These are phyloP conservation scores for Catocala fraxini DNA, from an alignment of 2,888 invertebrate genomes.

Conservation along the genomic window DNA sequence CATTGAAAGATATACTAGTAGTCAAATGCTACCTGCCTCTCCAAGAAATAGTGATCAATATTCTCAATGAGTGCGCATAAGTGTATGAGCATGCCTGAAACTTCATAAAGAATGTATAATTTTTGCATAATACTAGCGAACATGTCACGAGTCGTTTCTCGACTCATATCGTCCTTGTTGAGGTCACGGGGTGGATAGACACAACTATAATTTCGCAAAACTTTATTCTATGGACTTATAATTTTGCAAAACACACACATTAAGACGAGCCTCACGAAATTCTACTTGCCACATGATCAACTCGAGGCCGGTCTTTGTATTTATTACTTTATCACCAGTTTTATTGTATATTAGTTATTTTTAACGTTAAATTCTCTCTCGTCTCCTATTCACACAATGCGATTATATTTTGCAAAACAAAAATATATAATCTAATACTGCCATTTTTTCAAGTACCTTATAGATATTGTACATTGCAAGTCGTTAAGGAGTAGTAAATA, in stretches of 20 bases:
- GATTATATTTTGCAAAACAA: no score
- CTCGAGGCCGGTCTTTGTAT: constrained; percentile 26
- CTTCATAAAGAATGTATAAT: constrained; percentile 22
- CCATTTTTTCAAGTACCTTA: neutral
- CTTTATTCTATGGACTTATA: constrained; percentile 26
- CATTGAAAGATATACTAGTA: neutral
- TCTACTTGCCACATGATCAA: constrained; percentile 33
- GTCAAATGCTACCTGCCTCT: neutral
- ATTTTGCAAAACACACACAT: constrained; percentile 25
- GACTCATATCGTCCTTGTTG: constrained; percentile 37
- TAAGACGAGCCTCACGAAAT: constrained; percentile 23
- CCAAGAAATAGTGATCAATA: neutral
- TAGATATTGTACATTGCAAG: constrained; percentile 5
- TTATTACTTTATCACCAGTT: constrained; percentile 18
- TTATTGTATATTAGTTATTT: constrained; percentile 21
- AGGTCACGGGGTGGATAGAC: constrained; percentile 40
- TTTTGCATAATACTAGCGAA: constrained; percentile 26
- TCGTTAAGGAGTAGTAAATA: neutral
- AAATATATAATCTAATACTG: neutral
- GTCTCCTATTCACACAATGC: neutral
- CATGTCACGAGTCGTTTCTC: constrained; percentile 22
- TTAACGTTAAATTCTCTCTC: neutral
- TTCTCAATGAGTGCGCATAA: constrained; percentile 18
- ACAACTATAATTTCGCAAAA: constrained; percentile 23
- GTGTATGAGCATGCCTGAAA: constrained; percentile 21